Base-by-base conservation (phyloP, 2,797 vertebrate genomes). In the Cryptoblepharus egeriae region DNA sequence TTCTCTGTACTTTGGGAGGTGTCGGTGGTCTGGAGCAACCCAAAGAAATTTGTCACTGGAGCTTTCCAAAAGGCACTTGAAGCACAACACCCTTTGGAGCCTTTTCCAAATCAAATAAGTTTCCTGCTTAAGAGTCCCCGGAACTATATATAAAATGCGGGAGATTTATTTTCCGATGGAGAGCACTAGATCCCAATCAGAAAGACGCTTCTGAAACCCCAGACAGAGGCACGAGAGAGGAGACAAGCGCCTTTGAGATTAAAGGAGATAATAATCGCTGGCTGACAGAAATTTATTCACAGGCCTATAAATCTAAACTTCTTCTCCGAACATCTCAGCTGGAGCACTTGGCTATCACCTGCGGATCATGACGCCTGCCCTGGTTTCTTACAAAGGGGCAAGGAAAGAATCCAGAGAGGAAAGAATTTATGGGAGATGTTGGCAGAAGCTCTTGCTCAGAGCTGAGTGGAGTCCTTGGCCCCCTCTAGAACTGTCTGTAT, bases 101-200 rank as follows among this genome's bases (percentile, higher is more conserved):
- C n/a, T 81, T 39, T 77, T 87, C 82, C 55, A 85, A 80, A 52
- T 80, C 83, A 65, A 73, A 0, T 1, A 24, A 81, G 49, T 58
- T 88, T 77, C 78, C 28, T 79, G 65, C 73, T 77, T 70, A 32
- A 86, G 35, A 26, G 65, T 60, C 75, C 81, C 80, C 39, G 37
- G 52, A 15, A 5, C 63, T 12, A 79, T 55, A 57, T 32, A 76
- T 79, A 7, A 65, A 78, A 78, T 0, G 3, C 35, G 30, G 45
- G 79, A 85, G 75, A 90, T 87, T 84, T 82, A 91, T 91, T 72
- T 85, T 74, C 82, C 83, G 73, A 39, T 2, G 18, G 84, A 91
- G 85, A 86, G 83, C 85, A 85, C 79, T 86, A 90, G 85, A 92
- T 93, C 83, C 84, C 77, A 88, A 87, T 88, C 88, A 85, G 86